Conservation (phyloP, 2,797 vertebrate species). For the Crocidura indochinensis region DNA sequence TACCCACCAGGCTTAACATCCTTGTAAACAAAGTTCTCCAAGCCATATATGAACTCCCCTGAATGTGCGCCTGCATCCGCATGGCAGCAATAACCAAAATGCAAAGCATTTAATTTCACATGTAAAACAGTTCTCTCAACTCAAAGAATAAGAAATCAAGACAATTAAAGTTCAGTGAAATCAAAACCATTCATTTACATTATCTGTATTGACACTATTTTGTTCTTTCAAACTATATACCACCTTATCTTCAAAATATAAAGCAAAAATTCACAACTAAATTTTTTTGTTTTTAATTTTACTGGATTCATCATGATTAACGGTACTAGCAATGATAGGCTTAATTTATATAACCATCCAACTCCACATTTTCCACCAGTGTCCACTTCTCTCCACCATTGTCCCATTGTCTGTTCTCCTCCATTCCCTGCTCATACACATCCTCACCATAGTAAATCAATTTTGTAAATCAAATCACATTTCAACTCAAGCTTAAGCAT, state of each 20-base stretch:
- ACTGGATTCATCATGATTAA: too few relatives aligned
- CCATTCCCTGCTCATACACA: too few relatives aligned
- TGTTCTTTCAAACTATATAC: slow-evolving; percentile 23
- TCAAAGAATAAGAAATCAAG: slow-evolving; percentile 57
- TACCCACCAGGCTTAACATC: slow-evolving; percentile 95
- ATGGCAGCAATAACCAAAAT: slow-evolving; percentile 90
- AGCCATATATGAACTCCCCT: slow-evolving; percentile 94
- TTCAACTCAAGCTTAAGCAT: not conserved
- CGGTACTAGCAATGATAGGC: too few relatives aligned
- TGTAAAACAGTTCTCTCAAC: slow-evolving; percentile 52
- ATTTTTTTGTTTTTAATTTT: too few relatives aligned
- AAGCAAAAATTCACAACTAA: slow-evolving; percentile 50
- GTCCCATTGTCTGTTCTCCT: too few relatives aligned
- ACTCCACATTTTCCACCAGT: too few relatives aligned
- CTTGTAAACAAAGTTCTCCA: slow-evolving; percentile 96
- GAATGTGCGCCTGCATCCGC: slow-evolving; percentile 92
- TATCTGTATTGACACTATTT: slow-evolving; percentile 15
- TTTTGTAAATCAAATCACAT: too few relatives aligned
- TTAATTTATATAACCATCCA: too few relatives aligned
- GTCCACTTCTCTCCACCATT: too few relatives aligned
- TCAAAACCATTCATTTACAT: slow-evolving; percentile 43
- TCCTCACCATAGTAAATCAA: too few relatives aligned
- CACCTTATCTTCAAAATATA: slow-evolving; percentile 51
- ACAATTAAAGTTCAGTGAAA: not conserved
- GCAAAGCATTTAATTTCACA: slow-evolving; percentile 76